A percentile compares a stretch with the other conserved stretches of the same genome.
Conservation (phyloP, 2,888 invertebrate genomes). For the Spodoptera picta region DNA sequence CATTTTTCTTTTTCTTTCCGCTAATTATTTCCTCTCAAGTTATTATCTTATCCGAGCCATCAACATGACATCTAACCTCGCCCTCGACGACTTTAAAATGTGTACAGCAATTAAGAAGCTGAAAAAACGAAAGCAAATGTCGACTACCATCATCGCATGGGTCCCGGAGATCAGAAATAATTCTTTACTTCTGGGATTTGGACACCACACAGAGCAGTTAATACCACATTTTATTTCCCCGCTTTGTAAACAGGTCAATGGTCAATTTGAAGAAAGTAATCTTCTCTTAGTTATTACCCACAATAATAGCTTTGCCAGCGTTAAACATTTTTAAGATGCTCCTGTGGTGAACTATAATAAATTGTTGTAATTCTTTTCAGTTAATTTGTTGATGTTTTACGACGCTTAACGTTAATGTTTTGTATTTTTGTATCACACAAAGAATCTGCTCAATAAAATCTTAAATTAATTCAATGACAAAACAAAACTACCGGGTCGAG, state of each 20-base stretch:
- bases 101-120: slow-evolving; percentile 79
- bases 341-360: slow-evolving; percentile 3
- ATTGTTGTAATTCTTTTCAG: slow-evolving; percentile 8
- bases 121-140: slow-evolving; percentile 78
- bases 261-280: no score
- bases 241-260: no score
- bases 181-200: slow-evolving; percentile 53
- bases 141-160: slow-evolving; percentile 79
- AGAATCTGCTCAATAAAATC: no score
- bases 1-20: slow-evolving; percentile 25
- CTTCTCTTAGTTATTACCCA: no score
- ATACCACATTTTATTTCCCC: slow-evolving; percentile 26
- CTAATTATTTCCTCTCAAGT: slow-evolving; percentile 44
- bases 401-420: no score
- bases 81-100: slow-evolving; percentile 63
- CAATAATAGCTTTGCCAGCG: not conserved
- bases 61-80: slow-evolving; percentile 50
- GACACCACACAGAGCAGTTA: slow-evolving; percentile 66
- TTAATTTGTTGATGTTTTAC: slow-evolving; percentile 6
- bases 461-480: no score
- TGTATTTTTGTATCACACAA: no score
- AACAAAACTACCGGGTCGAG: no score
- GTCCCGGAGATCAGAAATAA: slow-evolving; percentile 76
- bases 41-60: slow-evolving; percentile 45
- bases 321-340: slow-evolving; percentile 6